Conservation (phyloP, 2,888 invertebrate species). For the Andrena haemorrhoa region DNA sequence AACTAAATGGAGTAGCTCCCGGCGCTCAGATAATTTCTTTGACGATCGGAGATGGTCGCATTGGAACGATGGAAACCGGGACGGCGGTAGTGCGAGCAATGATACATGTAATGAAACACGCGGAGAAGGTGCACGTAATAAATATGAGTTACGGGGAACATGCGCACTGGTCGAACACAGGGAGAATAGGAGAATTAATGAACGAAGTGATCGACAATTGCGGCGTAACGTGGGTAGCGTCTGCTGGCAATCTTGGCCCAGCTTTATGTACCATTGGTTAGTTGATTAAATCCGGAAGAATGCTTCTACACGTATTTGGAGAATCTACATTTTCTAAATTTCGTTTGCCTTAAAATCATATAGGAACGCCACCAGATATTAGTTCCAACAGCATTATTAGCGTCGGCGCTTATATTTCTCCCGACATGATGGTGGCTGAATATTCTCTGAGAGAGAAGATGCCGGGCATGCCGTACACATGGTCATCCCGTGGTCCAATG, state of each 20-base stretch:
- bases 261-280: constrained; percentile 95
- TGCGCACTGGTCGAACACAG: constrained; percentile 95
- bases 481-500: constrained; percentile 95
- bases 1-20: constrained; percentile 97
- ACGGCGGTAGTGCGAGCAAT: constrained; percentile 96
- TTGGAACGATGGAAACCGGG: constrained; percentile 99
- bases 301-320: not conserved
- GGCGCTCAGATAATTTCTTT: constrained; percentile 97
- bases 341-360: constrained; percentile 39
- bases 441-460: constrained; percentile 95
- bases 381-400: constrained; percentile 94
- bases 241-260: constrained; percentile 97
- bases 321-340: constrained; percentile 65
- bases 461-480: constrained; percentile 95
- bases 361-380: constrained; percentile 92
- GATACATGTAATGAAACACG: constrained; percentile 90
- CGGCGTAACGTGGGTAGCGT: constrained; percentile 96
- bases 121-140: constrained; percentile 93
- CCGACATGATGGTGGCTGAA: constrained; percentile 98
- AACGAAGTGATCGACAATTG: constrained; percentile 95
- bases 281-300: constrained; percentile 21
- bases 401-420: constrained; percentile 98
- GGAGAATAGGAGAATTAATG: constrained; percentile 94
- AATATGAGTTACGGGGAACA: constrained; percentile 99
- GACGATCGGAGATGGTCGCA: constrained; percentile 96